Percentiles rank a stretch among this genome's conserved stretches.
Evolutionary conservation across 1,140 invertebrate species (phyloP).

Genomic region (Drosophila hydei): DNA sequence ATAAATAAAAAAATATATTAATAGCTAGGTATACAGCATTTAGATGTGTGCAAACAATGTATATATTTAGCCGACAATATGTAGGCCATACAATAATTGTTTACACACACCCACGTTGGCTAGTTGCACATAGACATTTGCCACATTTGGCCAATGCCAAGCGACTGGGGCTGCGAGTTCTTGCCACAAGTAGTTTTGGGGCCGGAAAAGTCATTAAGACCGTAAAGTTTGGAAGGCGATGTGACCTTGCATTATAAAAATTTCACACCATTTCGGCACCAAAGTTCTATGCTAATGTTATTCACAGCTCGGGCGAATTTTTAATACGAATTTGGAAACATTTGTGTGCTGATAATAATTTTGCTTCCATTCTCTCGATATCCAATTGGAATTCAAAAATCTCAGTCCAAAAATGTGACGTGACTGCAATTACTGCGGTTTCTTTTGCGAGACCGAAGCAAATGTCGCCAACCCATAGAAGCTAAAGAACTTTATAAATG

Average conservation of each 20-base stretch:
- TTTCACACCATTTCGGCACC: constrained; percentile 51
- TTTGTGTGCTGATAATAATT: no score
- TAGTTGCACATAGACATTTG: constrained; percentile 7
- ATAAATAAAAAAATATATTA: no score
- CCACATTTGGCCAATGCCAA: constrained; percentile 49
- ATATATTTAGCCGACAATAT: constrained; percentile 14
- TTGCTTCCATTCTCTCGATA: constrained; percentile 8
- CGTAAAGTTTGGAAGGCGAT: constrained; percentile 27
- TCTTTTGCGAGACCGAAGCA: background rate
- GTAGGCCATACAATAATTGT: constrained; percentile 33
- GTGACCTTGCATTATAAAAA: constrained; percentile 27
- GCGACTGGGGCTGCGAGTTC: constrained; percentile 25
- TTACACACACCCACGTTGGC: constrained; percentile 33
- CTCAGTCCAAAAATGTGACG: no score
- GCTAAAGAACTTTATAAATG: no score
- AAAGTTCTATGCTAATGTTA: constrained; percentile 57
- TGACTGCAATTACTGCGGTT: constrained; percentile 8
- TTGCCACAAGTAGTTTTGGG: constrained; percentile 2
- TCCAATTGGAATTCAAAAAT: background rate
- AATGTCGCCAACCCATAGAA: no score
- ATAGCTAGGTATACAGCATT: background rate
- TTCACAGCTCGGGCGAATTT: constrained; percentile 21
- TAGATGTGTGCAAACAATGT: constrained; percentile 9
- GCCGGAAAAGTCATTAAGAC: constrained; percentile 44
- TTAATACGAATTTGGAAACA: constrained; percentile 38